Conservation (phyloP, 2,888 invertebrate genomes). For the Anarsia innoxiella region DNA sequence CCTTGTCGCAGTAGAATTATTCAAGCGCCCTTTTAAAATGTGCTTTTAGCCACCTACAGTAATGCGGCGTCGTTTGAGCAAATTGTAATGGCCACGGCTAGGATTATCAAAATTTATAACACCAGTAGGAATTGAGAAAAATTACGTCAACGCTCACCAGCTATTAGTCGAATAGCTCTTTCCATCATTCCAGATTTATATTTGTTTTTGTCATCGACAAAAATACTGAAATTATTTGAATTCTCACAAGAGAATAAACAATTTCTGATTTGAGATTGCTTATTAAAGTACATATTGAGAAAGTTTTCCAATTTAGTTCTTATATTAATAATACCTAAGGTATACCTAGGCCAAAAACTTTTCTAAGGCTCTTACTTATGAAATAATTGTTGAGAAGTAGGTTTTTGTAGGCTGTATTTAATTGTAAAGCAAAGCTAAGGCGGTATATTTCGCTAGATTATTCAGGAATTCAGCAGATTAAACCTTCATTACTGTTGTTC, state of each 20-base stretch:
- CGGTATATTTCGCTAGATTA: conserved; percentile 40
- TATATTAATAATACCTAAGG: too few species aligned
- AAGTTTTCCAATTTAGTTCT: too few species aligned
- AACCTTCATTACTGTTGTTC: conserved; percentile 63
- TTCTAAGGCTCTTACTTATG: too few species aligned
- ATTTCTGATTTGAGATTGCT: too few species aligned
- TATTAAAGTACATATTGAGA: too few species aligned
- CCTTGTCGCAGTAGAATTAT: conserved; percentile 33
- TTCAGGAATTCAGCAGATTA: conserved; percentile 53
- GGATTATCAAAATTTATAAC: conserved; percentile 51
- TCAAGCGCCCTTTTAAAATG: conserved; percentile 50
- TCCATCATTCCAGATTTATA: too few species aligned
- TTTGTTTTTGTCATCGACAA: not conserved
- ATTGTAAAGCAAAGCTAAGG: conserved; percentile 37
- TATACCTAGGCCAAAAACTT: too few species aligned
- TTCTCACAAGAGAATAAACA: not conserved
- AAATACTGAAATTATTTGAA: not conserved
- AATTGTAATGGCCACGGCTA: conserved; percentile 45
- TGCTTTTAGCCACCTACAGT: conserved; percentile 43
- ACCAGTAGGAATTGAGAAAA: conserved; percentile 30
- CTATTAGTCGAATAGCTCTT: conserved; percentile 2
- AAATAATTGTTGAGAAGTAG: too few species aligned
- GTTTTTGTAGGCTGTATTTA: too few species aligned
- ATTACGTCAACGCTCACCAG: conserved; percentile 17
- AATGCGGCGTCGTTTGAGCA: conserved; percentile 44